Conservation (phyloP, 2,113 vertebrate genomes). For the Phrynocephalus versicolor region DNA sequence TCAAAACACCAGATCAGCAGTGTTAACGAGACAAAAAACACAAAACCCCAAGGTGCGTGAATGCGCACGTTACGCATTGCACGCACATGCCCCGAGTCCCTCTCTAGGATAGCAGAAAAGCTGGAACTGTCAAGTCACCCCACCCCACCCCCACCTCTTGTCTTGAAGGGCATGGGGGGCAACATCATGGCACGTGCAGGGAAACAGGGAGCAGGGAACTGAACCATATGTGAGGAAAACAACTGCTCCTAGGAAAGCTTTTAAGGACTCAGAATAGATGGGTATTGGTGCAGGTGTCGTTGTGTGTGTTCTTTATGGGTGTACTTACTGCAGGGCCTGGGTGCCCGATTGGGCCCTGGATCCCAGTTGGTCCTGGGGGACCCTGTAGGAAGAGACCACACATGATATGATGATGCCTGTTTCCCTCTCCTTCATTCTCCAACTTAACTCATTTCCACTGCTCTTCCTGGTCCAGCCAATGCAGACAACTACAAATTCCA, state of each 20-base stretch:
- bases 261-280: not conserved
- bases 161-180: not conserved
- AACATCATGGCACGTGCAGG: too few species aligned
- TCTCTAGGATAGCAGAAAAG: not conserved
- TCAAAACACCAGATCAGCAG: not conserved
- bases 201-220: not conserved
- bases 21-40: not conserved
- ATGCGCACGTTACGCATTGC: not conserved
- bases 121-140: too few species aligned
- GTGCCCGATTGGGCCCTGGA: conserved; percentile 84
- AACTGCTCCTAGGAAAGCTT: not conserved
- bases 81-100: not conserved
- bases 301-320: too few species aligned
- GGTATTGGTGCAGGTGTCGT: not conserved
- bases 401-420: not conserved
- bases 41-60: too few species aligned
- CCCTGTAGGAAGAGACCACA: conserved; percentile 73
- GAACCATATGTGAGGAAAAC: not conserved
- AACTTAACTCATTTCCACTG: fast-evolving
- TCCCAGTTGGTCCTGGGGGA: conserved; percentile 84
- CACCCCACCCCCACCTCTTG: too few species aligned
- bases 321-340: conserved; percentile 81
- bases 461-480: not conserved
- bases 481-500: not conserved
- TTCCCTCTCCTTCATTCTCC: fast-evolving